Evolutionary conservation across 1,140 invertebrate species (phyloP), one percentile per base, ranked within the genome.

Genomic region (Gonatopus flavifemur): DNA sequence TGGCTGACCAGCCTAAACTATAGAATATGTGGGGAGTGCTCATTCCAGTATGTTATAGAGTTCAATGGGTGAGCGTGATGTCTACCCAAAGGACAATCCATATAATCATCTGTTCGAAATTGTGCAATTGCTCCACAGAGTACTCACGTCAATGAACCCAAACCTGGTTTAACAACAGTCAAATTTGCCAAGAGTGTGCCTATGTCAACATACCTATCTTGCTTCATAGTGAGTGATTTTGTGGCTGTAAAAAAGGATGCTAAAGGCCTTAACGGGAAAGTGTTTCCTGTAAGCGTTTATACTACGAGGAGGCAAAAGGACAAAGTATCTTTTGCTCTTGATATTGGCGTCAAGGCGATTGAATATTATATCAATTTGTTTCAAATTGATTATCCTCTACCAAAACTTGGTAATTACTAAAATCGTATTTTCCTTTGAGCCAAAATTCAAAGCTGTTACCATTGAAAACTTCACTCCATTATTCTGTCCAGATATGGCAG

Each of bases 171-270:
- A 12, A 77, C 78, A 1, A 77, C 76, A 13, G 84, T 86, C 0
- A 81, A 72, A n/a, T 98, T 96, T 76, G 74, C 85, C 38, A 84
- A 86, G 63, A 91, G 89, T 44, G 86, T 91, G 0, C 86, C 86
- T 12, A 97, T 97, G 94, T 94, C 93, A 2, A 95, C 93, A 1
- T 98, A 97, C 66, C 74, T 96, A 3, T 85, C 88, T 0, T 93
- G 90, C 64, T 94, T 96, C 71, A 92, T 96, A 37, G 84, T 97
- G 0, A 93, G 93, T 54, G 91, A 97, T 67, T 97, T 96, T 76
- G 79, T 82, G 19, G 71, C 79, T 19, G 76, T 78, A 18, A 80
- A 67, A 0, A 82, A 85, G 37, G 70, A 80, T 52, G 70, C 83
- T 1, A 83, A 81, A 49, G 76, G 79, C 10, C 76, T 81, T 2